Conservation (phyloP, 2,113 vertebrate species). For the Oreochromis aureus region DNA sequence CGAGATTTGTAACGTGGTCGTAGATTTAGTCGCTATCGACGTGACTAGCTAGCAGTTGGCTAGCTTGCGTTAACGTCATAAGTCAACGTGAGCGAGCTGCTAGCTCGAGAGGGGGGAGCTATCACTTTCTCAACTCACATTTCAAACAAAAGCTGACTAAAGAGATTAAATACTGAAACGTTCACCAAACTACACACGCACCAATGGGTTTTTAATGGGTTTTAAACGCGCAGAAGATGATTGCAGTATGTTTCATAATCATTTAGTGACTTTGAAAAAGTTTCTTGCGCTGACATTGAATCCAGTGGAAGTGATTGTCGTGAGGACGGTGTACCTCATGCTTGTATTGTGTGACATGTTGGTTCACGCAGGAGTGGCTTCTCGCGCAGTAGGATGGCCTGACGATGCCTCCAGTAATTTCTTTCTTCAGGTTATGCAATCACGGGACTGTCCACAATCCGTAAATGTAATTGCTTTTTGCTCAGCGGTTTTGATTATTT, state of each 20-base stretch:
- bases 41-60: background rate
- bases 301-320: background rate
- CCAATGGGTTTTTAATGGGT: background rate
- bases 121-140: slow-evolving; percentile 36
- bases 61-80: background rate
- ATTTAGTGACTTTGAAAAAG: slow-evolving; percentile 42
- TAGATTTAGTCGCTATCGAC: background rate
- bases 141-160: background rate
- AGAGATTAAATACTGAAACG: background rate
- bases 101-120: slow-evolving; percentile 24
- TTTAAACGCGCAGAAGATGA: background rate
- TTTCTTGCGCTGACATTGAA: slow-evolving; percentile 46
- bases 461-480: background rate
- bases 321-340: background rate
- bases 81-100: slow-evolving; percentile 17
- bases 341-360: slow-evolving; percentile 11
- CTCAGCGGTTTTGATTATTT: background rate
- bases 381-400: slow-evolving; percentile 2
- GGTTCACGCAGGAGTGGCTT: slow-evolving; percentile 29
- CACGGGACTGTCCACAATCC: background rate
- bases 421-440: background rate
- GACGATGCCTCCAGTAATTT: background rate
- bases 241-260: background rate
- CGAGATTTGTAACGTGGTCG: background rate
- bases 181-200: background rate